Evolutionary conservation across 2,888 invertebrate species (phyloP).

Genomic region (Koerneria pararmatus): DNA sequence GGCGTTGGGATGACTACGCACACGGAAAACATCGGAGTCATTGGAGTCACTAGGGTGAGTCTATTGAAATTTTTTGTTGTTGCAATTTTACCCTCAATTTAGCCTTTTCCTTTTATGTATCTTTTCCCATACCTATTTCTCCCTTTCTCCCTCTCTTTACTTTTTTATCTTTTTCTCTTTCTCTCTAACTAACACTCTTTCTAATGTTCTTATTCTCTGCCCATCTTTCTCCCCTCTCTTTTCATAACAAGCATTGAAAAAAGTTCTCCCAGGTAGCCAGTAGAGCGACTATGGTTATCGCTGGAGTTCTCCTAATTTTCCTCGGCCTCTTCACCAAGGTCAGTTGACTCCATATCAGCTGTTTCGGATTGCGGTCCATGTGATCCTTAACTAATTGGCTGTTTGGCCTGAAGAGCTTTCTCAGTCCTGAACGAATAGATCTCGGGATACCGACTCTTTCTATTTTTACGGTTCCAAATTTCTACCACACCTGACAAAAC

Average conservation of each 20-base stretch:
- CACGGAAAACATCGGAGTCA: conserved; percentile 83
- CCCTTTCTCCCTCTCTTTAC: background rate
- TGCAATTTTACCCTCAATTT: too few species aligned
- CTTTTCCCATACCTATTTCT: background rate
- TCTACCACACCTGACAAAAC: too few species aligned
- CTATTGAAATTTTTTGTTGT: background rate
- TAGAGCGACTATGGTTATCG: conserved; percentile 61
- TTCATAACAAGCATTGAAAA: background rate
- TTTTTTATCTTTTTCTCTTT: background rate
- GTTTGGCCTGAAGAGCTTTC: too few species aligned
- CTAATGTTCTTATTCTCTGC: background rate
- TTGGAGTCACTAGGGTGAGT: conserved; percentile 76
- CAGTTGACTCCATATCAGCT: background rate
- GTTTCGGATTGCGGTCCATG: too few species aligned
- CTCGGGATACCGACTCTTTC: too few species aligned
- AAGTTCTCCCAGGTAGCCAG: conserved; percentile 62
- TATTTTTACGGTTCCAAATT: too few species aligned
- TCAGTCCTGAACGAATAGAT: too few species aligned
- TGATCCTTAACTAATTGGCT: too few species aligned
- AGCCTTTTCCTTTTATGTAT: background rate
- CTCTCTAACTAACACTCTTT: background rate
- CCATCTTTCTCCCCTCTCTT: background rate
- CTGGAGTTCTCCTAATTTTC: conserved; percentile 61
- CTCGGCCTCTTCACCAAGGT: conserved; percentile 62
- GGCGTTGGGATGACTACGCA: conserved; percentile 85